Percentiles rank a stretch among this genome's conserved stretches.
Conservation (phyloP, 2,113 vertebrate genomes). For the Hypanus sabinus region DNA sequence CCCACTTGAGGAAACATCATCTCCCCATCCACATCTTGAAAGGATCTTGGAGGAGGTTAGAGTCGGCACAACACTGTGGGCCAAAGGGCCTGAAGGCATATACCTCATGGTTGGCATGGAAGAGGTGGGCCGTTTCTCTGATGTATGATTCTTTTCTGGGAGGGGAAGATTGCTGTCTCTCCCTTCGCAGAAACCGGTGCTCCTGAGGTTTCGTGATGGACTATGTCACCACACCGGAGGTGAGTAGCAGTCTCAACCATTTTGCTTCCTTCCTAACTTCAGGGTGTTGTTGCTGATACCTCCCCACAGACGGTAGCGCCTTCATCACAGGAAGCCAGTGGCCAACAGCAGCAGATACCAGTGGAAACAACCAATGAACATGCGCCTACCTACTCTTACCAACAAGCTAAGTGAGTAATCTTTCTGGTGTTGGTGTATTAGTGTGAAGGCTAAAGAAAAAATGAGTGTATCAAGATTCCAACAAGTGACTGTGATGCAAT, state of each 20-base stretch:
- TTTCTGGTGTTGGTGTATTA: neutral
- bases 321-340: slow-evolving; percentile 85
- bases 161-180: neutral
- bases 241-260: neutral
- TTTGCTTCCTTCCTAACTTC: slow-evolving; percentile 40
- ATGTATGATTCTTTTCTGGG: neutral
- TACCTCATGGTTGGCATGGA: too few species aligned
- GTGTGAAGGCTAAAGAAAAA: neutral
- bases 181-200: neutral
- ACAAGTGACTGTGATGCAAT: neutral
- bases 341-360: slow-evolving; percentile 88
- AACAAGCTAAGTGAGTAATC: slow-evolving; percentile 84
- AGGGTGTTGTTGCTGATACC: slow-evolving; percentile 91
- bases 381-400: slow-evolving; percentile 85
- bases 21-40: too few species aligned
- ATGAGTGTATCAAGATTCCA: neutral
- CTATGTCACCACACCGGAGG: too few species aligned
- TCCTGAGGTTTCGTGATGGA: neutral
- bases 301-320: slow-evolving; percentile 88
- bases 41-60: too few species aligned
- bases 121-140: too few species aligned
- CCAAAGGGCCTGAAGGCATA: too few species aligned
- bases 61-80: too few species aligned
- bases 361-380: slow-evolving; percentile 84
- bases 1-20: too few species aligned